Evolutionary conservation across 2,113 vertebrate genomes (phyloP).

Genomic region (Platichthys flesus): DNA sequence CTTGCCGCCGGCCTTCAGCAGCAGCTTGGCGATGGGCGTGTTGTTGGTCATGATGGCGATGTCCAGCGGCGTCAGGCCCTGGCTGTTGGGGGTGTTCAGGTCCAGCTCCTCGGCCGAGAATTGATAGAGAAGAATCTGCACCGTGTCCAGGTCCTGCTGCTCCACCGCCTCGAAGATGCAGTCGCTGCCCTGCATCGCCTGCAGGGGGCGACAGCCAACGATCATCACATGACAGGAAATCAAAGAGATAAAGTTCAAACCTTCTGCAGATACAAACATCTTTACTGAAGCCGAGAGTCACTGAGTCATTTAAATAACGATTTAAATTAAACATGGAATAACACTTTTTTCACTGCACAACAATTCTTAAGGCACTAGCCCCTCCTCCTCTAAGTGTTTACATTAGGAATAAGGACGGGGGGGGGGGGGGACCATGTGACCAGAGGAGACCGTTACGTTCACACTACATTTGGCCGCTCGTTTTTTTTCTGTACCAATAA

Average conservation of each 20-base stretch:
- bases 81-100: constrained; percentile 93
- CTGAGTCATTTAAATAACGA: too few relatives aligned
- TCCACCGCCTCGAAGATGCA: constrained; percentile 94
- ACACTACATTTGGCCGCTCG: too few relatives aligned
- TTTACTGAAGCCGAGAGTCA: too few relatives aligned
- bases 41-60: constrained; percentile 97
- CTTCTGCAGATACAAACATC: too few relatives aligned
- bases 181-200: constrained; percentile 93
- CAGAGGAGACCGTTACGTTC: too few relatives aligned
- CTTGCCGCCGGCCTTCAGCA: constrained; percentile 89
- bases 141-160: constrained; percentile 94
- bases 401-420: too few relatives aligned
- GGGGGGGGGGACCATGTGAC: too few relatives aligned
- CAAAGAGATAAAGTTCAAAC: not conserved
- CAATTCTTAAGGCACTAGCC: too few relatives aligned
- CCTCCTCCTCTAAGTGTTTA: too few relatives aligned
- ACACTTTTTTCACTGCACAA: too few relatives aligned
- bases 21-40: constrained; percentile 89
- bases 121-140: constrained; percentile 92
- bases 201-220: not conserved
- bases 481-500: too few relatives aligned
- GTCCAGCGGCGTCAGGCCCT: constrained; percentile 92
- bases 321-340: too few relatives aligned
- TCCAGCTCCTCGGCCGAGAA: constrained; percentile 92
- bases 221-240: not conserved